phyloP scores from a whole-genome alignment of 2,888 invertebrate species.

The Byasa hedistus region DNA sequence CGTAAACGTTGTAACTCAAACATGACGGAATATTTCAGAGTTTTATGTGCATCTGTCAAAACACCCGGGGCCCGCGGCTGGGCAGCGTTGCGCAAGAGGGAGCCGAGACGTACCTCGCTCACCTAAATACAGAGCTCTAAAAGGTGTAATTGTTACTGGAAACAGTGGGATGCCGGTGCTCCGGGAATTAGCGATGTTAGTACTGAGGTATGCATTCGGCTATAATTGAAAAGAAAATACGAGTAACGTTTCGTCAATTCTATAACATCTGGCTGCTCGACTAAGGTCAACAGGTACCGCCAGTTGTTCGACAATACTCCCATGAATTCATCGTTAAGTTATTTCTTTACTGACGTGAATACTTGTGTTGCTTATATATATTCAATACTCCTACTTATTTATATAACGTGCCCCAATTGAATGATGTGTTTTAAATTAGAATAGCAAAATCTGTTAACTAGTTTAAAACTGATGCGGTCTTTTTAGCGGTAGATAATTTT shows the following conservation, averaged over 20 bases:
- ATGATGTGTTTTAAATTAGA: constrained; percentile 20
- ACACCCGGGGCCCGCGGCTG: constrained; percentile 47
- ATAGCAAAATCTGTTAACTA: constrained; percentile 12
- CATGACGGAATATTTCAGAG: constrained; percentile 44
- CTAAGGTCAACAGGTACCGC: constrained; percentile 35
- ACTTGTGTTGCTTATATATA: constrained; percentile 1
- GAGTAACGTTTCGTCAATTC: constrained; percentile 33
- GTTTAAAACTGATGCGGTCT: not conserved
- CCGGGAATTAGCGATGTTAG: constrained; percentile 57
- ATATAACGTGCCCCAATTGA: constrained; percentile 24
- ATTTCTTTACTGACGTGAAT: constrained; percentile 15
- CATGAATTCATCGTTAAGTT: constrained; percentile 9
- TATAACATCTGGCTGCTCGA: constrained; percentile 34
- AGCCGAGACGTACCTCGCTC: constrained; percentile 39
- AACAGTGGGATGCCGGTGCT: constrained; percentile 46
- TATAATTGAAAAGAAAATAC: constrained; percentile 44
- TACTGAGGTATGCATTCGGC: constrained; percentile 33
- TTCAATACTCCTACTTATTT: not conserved
- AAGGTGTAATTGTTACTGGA: constrained; percentile 63
- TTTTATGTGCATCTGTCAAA: constrained; percentile 68
- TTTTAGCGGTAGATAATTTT: constrained; percentile 4
- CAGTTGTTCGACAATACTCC: not conserved
- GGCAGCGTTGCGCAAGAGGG: constrained; percentile 48
- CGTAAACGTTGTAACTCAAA: constrained; percentile 54
- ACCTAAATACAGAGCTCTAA: constrained; percentile 61